Evolutionary conservation across 2,113 vertebrate genomes (phyloP).

Genomic region (Gadus chalcogrammus): DNA sequence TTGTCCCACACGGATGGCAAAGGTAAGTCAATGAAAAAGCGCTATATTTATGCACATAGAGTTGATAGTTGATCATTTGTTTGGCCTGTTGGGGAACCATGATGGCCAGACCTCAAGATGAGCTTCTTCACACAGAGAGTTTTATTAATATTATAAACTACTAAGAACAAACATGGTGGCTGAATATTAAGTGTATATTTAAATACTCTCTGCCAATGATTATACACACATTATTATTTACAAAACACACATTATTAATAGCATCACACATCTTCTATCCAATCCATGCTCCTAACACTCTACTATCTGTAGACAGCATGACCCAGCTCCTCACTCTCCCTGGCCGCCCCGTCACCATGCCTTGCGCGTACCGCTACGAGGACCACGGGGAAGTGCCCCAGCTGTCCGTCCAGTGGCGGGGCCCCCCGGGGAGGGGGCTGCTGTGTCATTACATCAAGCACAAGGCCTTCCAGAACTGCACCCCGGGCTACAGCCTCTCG

Average conservation of each 20-base stretch:
- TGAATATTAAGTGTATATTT: too few species aligned
- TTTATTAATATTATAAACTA: too few species aligned
- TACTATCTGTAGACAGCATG: constrained; percentile 40
- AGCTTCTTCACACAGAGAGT: too few species aligned
- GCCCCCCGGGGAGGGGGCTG: constrained; percentile 60
- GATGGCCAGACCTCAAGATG: too few species aligned
- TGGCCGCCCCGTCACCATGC: constrained; percentile 31
- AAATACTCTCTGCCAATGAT: too few species aligned
- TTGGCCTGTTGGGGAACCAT: too few species aligned
- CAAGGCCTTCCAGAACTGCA: constrained; percentile 70
- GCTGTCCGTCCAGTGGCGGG: constrained; percentile 73
- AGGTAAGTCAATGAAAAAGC: constrained; percentile 36
- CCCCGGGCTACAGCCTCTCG: constrained; percentile 53
- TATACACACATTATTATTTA: too few species aligned
- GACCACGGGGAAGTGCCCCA: constrained; percentile 39
- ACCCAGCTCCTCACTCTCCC: constrained; percentile 45
- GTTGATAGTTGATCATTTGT: too few species aligned
- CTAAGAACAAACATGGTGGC: too few species aligned
- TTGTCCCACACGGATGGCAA: constrained; percentile 36
- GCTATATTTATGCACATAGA: too few species aligned
- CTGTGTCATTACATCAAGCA: constrained; percentile 78
- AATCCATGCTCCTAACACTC: neutral
- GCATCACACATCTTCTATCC: neutral
- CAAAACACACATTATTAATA: neutral
- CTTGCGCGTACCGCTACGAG: constrained; percentile 65